phyloP scores from a whole-genome alignment of 2,113 vertebrate genomes.

The Eptesicus fuscus region DNA sequence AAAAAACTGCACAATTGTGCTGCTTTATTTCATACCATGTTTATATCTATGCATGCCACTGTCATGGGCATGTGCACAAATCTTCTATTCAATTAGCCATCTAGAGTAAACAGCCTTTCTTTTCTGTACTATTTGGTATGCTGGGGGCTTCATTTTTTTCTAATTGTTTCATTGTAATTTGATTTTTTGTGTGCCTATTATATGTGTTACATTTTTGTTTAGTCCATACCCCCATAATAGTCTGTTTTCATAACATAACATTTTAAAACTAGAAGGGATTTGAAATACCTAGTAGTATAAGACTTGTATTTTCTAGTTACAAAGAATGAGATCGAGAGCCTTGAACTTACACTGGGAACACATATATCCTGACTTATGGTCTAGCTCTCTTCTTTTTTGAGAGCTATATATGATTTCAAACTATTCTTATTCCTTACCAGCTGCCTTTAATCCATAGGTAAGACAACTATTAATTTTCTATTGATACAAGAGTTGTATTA shows the following conservation, averaged over 20 bases:
- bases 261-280: not conserved
- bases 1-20: not conserved
- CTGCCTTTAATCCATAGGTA: not conserved
- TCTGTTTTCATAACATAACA: not conserved
- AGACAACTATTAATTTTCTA: not conserved
- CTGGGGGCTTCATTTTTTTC: not conserved
- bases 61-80: not conserved
- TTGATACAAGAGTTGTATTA: not conserved
- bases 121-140: not conserved
- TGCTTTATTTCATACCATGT: constrained; percentile 1
- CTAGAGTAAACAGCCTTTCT: constrained; percentile 11
- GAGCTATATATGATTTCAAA: not conserved
- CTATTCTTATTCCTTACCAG: not conserved
- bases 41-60: not conserved
- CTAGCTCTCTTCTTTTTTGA: not conserved
- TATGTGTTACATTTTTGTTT: not conserved
- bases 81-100: constrained; percentile 31
- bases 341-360: not conserved
- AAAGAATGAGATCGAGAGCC: not conserved
- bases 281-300: not conserved
- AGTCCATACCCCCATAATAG: not conserved
- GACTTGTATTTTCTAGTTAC: not conserved
- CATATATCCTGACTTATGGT: not conserved
- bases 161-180: not conserved
- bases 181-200: not conserved